Conservation (phyloP, 2,113 vertebrate species). For the Montifringilla adamsi region DNA sequence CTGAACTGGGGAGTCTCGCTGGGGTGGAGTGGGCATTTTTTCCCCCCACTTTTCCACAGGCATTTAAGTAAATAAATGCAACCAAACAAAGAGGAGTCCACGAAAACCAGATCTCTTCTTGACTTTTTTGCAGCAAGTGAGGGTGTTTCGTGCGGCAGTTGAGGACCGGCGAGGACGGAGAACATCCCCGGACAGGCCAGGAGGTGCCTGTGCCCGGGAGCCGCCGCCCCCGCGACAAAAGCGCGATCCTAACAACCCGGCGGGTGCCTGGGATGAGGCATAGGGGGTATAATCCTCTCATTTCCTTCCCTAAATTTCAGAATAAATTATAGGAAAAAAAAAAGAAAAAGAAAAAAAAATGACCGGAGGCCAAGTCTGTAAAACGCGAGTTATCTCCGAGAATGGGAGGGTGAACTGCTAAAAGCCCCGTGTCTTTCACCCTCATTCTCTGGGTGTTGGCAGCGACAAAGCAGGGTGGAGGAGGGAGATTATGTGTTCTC, state of each 20-base stretch:
- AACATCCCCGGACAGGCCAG: background rate
- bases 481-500: background rate
- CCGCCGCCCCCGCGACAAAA: fast-evolving
- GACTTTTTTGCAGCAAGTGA: background rate
- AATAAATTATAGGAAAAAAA: background rate
- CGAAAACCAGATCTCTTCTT: background rate
- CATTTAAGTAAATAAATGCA: background rate
- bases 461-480: background rate
- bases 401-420: background rate
- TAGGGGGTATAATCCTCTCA: background rate
- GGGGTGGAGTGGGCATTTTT: background rate
- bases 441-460: background rate
- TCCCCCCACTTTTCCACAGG: background rate
- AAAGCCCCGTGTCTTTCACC: background rate
- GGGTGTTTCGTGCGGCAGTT: background rate
- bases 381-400: background rate
- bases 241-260: background rate
- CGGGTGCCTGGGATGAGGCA: background rate
- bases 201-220: background rate
- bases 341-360: background rate
- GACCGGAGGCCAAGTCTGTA: background rate
- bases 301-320: background rate
- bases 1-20: fast-evolving
- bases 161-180: background rate
- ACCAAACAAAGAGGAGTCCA: background rate